Percentiles rank a stretch among this genome's conserved stretches.
Conservation (phyloP, 1,140 invertebrate species). For the Trichonephila clavata region DNA sequence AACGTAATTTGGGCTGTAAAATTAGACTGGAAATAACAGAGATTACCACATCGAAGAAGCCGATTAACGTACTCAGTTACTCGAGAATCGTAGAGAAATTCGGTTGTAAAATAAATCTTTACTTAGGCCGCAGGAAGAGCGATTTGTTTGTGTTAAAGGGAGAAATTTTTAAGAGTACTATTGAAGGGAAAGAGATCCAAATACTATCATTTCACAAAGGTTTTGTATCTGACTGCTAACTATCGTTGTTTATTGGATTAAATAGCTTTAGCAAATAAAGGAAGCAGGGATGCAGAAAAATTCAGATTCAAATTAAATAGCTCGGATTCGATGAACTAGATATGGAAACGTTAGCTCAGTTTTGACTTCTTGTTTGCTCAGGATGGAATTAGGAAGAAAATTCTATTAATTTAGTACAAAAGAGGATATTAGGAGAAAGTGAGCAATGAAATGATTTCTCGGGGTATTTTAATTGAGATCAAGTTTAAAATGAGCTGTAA, state of each 20-base stretch:
- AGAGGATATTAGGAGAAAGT: background rate
- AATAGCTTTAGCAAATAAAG: slow-evolving; percentile 38
- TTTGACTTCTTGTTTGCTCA: background rate
- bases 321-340: background rate
- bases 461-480: background rate
- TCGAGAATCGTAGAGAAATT: background rate
- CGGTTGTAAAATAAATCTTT: slow-evolving; percentile 67
- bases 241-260: slow-evolving; percentile 52
- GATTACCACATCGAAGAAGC: slow-evolving; percentile 49
- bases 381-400: background rate
- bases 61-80: slow-evolving; percentile 40
- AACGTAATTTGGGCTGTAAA: slow-evolving; percentile 49
- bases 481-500: no score
- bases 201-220: slow-evolving; percentile 11
- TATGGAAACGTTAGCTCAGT: background rate
- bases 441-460: background rate
- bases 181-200: background rate
- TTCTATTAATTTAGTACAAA: background rate
- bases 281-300: slow-evolving; percentile 12
- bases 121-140: slow-evolving; percentile 44
- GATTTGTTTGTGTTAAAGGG: slow-evolving; percentile 54
- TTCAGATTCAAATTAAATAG: slow-evolving; percentile 20
- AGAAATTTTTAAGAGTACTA: slow-evolving; percentile 7
- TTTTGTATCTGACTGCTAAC: slow-evolving; percentile 24
- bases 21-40: slow-evolving; percentile 42